Base-by-base conservation (phyloP, 2,888 invertebrate genomes). In the Toxonevra muliebris region DNA sequence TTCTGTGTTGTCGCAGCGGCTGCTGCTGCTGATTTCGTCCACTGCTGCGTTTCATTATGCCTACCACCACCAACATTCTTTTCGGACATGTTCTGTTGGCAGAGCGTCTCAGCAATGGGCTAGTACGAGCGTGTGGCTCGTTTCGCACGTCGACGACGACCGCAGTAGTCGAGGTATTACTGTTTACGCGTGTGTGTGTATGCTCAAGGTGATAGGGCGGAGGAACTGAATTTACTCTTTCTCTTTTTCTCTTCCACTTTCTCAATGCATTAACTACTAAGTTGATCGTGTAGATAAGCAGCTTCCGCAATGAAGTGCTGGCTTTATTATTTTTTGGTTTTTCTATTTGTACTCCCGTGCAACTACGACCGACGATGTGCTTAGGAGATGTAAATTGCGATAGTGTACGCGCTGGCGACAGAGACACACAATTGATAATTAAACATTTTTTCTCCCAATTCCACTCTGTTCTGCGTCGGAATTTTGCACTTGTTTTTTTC, bases 31-130 rank as follows among this genome's bases (percentile, higher is more conserved):
- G 80, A 75, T 80, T 80, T 82, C 77, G 80, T 76, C 83, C 84
- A 84, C 76, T 83, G 30, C 30, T 30, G 83, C 75, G 81, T 73
- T 81, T 82, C 76, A 71, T 67, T 71, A 73, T 76, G 76, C 73
- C 79, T 81, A 75, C 76, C 82, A 80, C 83, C 83, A 73, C 79
- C 81, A 75, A 76, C 82, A 80, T 84, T 83, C 81, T 83, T 84
- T 53, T 83, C 84, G 78, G 83, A 83, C 83, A 83, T 83, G 77
- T 79, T 80, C 63, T 41, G 1, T 50, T 59, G 40, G 42, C 30
- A 54, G 45, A 61, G 55, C 61, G 59, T 55, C 19, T 41, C 53
- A 61, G 61, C 61, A 60, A 58, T 66, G 68, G 65, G 54, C 45
- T 62, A 62, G 63, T 61, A 68, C 67, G 61, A 64, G 55, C 68